Percentiles rank a stretch among this genome's conserved stretches.
Evolutionary conservation across 1,140 invertebrate genomes (phyloP).

Genomic region (Mactra quadrangularis): DNA sequence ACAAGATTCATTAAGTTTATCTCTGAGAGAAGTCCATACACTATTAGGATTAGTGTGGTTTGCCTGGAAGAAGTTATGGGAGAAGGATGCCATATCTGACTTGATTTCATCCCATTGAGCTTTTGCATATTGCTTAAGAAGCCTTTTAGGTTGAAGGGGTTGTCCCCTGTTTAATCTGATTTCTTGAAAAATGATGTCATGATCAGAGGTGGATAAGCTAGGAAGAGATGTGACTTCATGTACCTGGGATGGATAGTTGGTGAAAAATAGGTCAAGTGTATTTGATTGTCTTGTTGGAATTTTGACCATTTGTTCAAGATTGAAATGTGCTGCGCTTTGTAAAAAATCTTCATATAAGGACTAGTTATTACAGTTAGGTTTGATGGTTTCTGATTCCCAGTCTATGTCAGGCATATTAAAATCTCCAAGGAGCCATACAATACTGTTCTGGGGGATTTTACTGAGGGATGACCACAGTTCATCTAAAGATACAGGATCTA

Average conservation of each 20-base stretch:
- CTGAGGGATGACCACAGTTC: constrained; percentile 22
- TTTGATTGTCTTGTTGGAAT: constrained; percentile 3
- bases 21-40: no score
- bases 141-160: neutral
- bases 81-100: no score
- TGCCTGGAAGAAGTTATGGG: no score
- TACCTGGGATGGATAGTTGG: neutral
- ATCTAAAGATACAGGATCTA: constrained; percentile 1
- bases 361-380: neutral
- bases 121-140: neutral
- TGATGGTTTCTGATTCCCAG: neutral
- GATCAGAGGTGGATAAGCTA: neutral
- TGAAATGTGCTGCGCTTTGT: constrained; percentile 2
- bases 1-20: no score
- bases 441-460: constrained; percentile 30
- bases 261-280: constrained; percentile 2
- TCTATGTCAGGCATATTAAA: constrained; percentile 32
- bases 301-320: constrained; percentile 39
- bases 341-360: no score
- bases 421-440: constrained; percentile 25
- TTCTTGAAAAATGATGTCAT: constrained; percentile 18
- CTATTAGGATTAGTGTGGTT: no score
- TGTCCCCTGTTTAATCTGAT: constrained; percentile 4
- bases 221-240: neutral
- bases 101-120: no score